Evolutionary conservation across 2,888 invertebrate species (phyloP).

Genomic region (Phania funesta): DNA sequence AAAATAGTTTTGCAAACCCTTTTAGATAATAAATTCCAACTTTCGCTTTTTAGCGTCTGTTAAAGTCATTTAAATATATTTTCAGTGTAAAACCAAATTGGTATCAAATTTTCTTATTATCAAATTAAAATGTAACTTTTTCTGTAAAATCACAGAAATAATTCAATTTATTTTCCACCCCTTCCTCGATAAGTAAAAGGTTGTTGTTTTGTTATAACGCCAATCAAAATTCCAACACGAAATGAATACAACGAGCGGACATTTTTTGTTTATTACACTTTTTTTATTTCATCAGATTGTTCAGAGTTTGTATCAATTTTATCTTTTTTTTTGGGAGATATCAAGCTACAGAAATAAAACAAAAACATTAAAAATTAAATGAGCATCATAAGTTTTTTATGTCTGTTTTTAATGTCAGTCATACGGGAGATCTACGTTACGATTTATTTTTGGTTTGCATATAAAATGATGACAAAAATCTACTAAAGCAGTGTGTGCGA

Average conservation of each 20-base stretch:
- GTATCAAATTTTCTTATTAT: too few relatives aligned
- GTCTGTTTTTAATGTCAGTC: conserved; percentile 20
- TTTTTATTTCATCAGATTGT: conserved; percentile 7
- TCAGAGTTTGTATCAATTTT: background rate
- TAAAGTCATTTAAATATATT: too few relatives aligned
- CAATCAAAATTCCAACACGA: conserved; percentile 70
- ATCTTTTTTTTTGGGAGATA: conserved; percentile 9
- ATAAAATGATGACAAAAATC: background rate
- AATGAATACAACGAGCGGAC: conserved; percentile 8
- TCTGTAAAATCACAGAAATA: background rate
- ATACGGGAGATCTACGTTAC: conserved; percentile 40
- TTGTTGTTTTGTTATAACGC: conserved; percentile 64
- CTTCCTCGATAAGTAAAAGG: conserved; percentile 47
- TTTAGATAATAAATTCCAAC: too few relatives aligned
- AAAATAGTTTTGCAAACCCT: too few relatives aligned
- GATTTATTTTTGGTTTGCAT: conserved; percentile 1
- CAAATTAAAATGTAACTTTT: too few relatives aligned
- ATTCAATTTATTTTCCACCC: background rate
- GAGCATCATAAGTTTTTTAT: conserved; percentile 34
- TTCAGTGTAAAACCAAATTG: too few relatives aligned
- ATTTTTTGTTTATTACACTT: background rate
- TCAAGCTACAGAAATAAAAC: background rate
- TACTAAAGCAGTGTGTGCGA: background rate
- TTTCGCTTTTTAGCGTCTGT: too few relatives aligned
- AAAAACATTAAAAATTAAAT: conserved; percentile 32